Percentiles rank a stretch among this genome's conserved stretches.
Evolutionary conservation across 2,797 vertebrate species (phyloP).

Genomic region (Poeciliopsis infans): DNA sequence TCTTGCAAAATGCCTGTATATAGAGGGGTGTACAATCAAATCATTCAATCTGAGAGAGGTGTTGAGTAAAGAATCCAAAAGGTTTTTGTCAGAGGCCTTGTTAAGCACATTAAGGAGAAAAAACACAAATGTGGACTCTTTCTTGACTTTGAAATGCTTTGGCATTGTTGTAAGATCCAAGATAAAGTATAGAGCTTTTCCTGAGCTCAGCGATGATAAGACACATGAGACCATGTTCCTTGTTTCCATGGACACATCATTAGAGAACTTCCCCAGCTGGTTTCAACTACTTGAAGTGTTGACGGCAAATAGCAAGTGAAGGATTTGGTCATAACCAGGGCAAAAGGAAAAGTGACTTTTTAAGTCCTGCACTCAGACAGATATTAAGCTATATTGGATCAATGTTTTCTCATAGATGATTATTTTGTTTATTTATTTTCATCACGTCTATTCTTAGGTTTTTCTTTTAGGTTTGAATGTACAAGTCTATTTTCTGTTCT

Average conservation of each 20-base stretch:
- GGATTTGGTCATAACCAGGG: constrained; percentile 43
- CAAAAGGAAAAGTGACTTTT: constrained; percentile 24
- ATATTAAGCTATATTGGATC: neutral
- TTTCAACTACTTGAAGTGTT: constrained; percentile 60
- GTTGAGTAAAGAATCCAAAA: neutral
- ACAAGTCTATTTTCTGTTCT: neutral
- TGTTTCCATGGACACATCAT: constrained; percentile 84
- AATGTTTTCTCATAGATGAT: neutral
- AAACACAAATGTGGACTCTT: neutral
- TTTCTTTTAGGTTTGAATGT: neutral
- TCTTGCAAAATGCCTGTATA: constrained; percentile 2
- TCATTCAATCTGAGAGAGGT: neutral
- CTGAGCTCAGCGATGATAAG: constrained; percentile 58
- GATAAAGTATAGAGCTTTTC: constrained; percentile 57
- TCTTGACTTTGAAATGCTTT: constrained; percentile 39
- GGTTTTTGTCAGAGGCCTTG: constrained; percentile 12
- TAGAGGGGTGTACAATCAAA: constrained; percentile 3
- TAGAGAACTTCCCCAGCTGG: constrained; percentile 75
- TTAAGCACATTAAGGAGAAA: constrained; percentile 18
- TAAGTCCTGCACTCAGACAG: constrained; percentile 14
- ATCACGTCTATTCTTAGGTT: neutral
- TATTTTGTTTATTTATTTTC: neutral
- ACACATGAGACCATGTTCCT: constrained; percentile 72
- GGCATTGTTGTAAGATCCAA: constrained; percentile 41
- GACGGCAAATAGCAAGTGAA: constrained; percentile 65